Conservation (phyloP, 2,113 vertebrate species). For the Eupsittula cactorum region DNA sequence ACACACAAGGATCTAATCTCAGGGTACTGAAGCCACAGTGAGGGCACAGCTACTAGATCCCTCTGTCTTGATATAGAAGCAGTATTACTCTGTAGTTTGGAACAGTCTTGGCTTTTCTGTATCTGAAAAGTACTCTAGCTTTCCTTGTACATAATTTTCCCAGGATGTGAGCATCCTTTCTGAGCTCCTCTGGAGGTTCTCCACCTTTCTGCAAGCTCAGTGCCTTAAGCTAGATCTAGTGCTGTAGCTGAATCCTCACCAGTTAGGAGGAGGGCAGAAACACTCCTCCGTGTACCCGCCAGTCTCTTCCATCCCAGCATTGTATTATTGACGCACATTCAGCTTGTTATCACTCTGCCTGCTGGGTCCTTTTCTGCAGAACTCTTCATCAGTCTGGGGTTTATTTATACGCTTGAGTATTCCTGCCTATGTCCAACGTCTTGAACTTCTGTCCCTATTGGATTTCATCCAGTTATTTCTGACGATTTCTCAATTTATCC, state of each 20-base stretch:
- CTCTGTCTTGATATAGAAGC: neutral
- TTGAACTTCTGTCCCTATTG: neutral
- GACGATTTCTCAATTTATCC: neutral
- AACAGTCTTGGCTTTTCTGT: neutral
- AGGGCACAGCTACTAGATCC: neutral
- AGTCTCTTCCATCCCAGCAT: neutral
- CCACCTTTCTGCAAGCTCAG: neutral
- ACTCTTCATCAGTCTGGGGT: neutral
- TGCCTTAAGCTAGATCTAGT: neutral
- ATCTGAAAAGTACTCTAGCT: neutral
- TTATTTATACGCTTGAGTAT: neutral
- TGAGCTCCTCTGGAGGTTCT: neutral
- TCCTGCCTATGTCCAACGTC: neutral
- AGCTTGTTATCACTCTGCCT: neutral
- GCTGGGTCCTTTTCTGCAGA: neutral
- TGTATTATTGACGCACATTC: fast-evolving
- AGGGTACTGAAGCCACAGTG: neutral
- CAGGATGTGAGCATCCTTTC: neutral
- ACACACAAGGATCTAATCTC: neutral
- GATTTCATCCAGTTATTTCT: neutral
- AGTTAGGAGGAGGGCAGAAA: neutral
- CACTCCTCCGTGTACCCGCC: fast-evolving
- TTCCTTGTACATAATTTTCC: fast-evolving
- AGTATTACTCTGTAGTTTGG: neutral
- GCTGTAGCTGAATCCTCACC: neutral